Evolutionary conservation across 1,140 invertebrate genomes (phyloP).

Genomic region (Helicorthomorpha holstii): DNA sequence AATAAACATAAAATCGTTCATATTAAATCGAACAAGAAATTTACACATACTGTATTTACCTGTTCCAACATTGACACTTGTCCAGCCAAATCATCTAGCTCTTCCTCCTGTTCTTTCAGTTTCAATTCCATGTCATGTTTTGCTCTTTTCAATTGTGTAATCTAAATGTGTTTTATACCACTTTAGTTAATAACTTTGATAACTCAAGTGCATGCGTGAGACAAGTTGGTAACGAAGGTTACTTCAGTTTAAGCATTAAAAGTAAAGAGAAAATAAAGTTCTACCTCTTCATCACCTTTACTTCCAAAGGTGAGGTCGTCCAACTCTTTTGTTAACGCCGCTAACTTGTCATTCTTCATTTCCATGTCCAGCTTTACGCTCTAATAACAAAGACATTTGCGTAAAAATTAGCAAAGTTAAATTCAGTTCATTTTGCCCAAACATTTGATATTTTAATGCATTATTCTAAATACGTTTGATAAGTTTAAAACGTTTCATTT

Average conservation of each 20-base stretch:
- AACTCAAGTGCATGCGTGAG: background rate
- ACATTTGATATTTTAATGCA: too few species aligned
- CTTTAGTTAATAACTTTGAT: background rate
- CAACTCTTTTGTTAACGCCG: slow-evolving; percentile 56
- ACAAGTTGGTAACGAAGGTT: background rate
- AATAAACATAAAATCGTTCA: slow-evolving; percentile 7
- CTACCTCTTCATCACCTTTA: slow-evolving; percentile 68
- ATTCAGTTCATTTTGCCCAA: too few species aligned
- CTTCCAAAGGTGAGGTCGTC: slow-evolving; percentile 64
- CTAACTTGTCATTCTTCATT: slow-evolving; percentile 63
- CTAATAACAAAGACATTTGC: too few species aligned
- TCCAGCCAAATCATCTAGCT: slow-evolving; percentile 81
- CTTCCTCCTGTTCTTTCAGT: slow-evolving; percentile 81
- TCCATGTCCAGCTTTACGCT: slow-evolving; percentile 69
- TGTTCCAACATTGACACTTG: slow-evolving; percentile 53
- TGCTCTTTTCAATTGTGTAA: slow-evolving; percentile 50
- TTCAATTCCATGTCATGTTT: slow-evolving; percentile 77
- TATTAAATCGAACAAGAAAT: background rate
- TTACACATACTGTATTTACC: background rate
- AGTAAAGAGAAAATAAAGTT: too few species aligned
- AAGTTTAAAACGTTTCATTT: too few species aligned
- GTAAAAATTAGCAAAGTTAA: too few species aligned
- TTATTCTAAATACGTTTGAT: too few species aligned
- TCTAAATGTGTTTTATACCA: background rate
- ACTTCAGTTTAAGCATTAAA: too few species aligned